phyloP scores from a whole-genome alignment of 1,140 invertebrate genomes.

The Macrocentrus cingulum region DNA sequence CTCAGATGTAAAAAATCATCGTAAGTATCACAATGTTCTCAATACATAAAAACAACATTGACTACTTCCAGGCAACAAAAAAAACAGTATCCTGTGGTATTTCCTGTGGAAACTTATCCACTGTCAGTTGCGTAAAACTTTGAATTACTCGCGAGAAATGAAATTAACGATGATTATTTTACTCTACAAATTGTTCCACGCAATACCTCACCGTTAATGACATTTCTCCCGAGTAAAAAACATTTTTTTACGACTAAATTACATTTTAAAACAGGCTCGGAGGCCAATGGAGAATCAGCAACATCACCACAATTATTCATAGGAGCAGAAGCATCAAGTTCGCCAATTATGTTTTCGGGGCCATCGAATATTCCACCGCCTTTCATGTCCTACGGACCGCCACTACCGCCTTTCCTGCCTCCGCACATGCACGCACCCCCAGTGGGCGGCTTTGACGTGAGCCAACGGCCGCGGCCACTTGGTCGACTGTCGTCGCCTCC shows the following conservation, averaged over 20 bases:
- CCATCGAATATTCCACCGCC: slow-evolving; percentile 53
- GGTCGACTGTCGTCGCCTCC: slow-evolving; percentile 68
- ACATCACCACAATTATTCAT: slow-evolving; percentile 57
- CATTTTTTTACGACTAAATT: too few species aligned
- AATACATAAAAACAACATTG: too few species aligned
- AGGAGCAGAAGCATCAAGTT: slow-evolving; percentile 57
- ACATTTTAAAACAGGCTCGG: slow-evolving; percentile 54
- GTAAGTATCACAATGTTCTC: slow-evolving; percentile 54
- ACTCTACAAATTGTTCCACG: too few species aligned
- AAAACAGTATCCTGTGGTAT: too few species aligned
- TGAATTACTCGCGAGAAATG: too few species aligned
- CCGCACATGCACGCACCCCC: slow-evolving; percentile 38
- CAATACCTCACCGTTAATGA: too few species aligned
- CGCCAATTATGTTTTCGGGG: slow-evolving; percentile 56
- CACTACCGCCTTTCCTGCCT: slow-evolving; percentile 47
- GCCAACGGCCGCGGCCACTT: slow-evolving; percentile 65
- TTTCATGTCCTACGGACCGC: slow-evolving; percentile 52
- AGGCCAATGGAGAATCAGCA: slow-evolving; percentile 55
- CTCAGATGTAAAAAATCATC: slow-evolving; percentile 50
- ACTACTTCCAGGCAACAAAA: too few species aligned
- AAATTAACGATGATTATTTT: too few species aligned
- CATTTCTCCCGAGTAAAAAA: too few species aligned
- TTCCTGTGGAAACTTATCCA: too few species aligned
- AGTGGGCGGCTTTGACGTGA: slow-evolving; percentile 55
- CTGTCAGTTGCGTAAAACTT: too few species aligned